Conservation (phyloP, 2,797 vertebrate species). For the Pteropus rufus region DNA sequence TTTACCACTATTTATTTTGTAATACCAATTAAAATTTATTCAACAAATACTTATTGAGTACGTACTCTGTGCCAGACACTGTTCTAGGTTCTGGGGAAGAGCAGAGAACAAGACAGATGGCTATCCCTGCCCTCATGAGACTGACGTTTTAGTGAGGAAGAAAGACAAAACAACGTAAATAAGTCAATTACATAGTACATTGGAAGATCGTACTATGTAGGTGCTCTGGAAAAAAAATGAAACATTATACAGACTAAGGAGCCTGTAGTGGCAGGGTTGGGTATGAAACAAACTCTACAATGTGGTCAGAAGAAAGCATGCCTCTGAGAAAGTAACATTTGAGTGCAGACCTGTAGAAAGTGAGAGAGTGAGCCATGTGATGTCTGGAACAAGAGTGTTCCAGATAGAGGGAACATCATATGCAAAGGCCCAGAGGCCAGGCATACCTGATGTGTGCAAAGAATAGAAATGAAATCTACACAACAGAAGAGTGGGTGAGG, state of each 20-base stretch:
- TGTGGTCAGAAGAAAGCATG: not conserved
- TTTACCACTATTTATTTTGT: not conserved
- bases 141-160: not conserved
- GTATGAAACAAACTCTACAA: no score
- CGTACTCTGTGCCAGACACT: not conserved
- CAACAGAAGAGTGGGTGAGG: not conserved
- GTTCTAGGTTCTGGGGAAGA: not conserved
- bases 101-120: not conserved
- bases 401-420: not conserved
- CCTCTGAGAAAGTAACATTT: not conserved
- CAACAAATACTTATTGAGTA: not conserved
- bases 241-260: no score
- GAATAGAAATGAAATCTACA: not conserved
- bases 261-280: no score
- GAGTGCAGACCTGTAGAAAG: not conserved
- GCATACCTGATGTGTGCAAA: not conserved
- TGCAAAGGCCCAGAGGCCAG: not conserved
- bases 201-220: not conserved
- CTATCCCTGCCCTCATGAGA: not conserved
- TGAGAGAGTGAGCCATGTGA: not conserved
- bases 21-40: not conserved
- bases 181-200: rapidly evolving
- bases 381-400: not conserved
- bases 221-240: not conserved
- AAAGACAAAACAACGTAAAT: not conserved